A percentile compares a stretch with the other conserved stretches of the same genome.
Evolutionary conservation across 2,113 vertebrate genomes (phyloP).

Genomic region (Aramus guarauna): DNA sequence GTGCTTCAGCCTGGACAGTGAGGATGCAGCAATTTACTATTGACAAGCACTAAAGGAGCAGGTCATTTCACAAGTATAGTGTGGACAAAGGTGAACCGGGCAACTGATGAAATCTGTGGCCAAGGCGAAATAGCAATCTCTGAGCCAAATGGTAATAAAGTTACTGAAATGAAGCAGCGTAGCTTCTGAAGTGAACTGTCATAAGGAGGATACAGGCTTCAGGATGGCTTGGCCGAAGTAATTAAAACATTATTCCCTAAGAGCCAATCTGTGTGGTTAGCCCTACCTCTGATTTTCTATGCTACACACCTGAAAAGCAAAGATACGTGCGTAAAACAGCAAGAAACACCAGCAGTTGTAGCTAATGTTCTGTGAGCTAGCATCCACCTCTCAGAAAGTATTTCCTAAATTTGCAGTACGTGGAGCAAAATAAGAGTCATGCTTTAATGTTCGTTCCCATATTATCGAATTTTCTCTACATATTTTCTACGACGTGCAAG

Average conservation of each 20-base stretch:
- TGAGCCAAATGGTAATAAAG: conserved; percentile 95
- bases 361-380: background rate
- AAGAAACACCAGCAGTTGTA: background rate
- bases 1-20: conserved; percentile 69
- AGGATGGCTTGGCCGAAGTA: conserved; percentile 78
- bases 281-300: background rate
- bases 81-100: conserved; percentile 95
- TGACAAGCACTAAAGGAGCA: conserved; percentile 89
- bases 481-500: background rate
- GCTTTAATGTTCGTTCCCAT: background rate
- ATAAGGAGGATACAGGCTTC: conserved; percentile 82
- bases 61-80: conserved; percentile 91
- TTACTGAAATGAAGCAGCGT: conserved; percentile 91
- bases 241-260: conserved; percentile 73
- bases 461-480: background rate
- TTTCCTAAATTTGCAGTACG: background rate
- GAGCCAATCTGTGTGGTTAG: conserved; percentile 15
- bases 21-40: conserved; percentile 85
- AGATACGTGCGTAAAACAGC: background rate
- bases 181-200: conserved; percentile 88
- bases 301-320: background rate
- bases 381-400: background rate
- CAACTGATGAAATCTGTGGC: conserved; percentile 97
- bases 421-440: background rate
- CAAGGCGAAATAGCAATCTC: conserved; percentile 97